Evolutionary conservation across 1,140 invertebrate genomes (phyloP), one percentile per base, ranked within the genome.

Genomic region (Drosophila navojoa): DNA sequence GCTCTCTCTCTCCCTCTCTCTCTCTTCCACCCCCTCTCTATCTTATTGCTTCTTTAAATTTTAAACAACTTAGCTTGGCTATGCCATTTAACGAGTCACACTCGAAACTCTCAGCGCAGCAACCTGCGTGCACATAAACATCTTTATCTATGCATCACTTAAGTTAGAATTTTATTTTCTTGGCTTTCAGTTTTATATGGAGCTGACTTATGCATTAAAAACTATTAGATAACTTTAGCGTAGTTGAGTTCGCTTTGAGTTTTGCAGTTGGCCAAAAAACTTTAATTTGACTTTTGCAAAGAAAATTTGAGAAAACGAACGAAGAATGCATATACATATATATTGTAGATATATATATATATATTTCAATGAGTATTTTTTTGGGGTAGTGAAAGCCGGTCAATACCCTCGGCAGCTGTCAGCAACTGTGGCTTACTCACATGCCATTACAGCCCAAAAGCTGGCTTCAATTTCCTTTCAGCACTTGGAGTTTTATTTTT

Each of bases 261-360:
- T 73, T 60, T 63, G 50, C 62, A 64, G 60, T 67, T 79, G 69
- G 22, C 35, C 27, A 13, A 16, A 19, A 77, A 89, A 89, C 77
- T 89, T 89, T 71, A 84, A 89, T 78, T 89, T 84, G 77, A 76
- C 77, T 89, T 89, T 70, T 35, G 52, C 52, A 57, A 64, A 61
- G 44, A 66, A 67, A 71, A 67, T 60, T 38, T 60, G 49, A 40
- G 58, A 53, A 61, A 67, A 62, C 25, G 25, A 62, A 69, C 63
- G 19, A 29, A 49, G 6, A n/a, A 47, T 45, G 45, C 15, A 57
- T 5, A 44, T 10, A 58, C 5, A 32, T 35, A 22, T 35, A 42
- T 42, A 42, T 42, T 29, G 6, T 32, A 32, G 5, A 32, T 32
- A 32, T 38, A 38, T 38, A 38, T 38, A 38, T 38, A 38, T 38